These are phyloP conservation scores for Protophormia terraenovae DNA, from an alignment of 2,888 invertebrate genomes.

Conservation along the genomic window DNA sequence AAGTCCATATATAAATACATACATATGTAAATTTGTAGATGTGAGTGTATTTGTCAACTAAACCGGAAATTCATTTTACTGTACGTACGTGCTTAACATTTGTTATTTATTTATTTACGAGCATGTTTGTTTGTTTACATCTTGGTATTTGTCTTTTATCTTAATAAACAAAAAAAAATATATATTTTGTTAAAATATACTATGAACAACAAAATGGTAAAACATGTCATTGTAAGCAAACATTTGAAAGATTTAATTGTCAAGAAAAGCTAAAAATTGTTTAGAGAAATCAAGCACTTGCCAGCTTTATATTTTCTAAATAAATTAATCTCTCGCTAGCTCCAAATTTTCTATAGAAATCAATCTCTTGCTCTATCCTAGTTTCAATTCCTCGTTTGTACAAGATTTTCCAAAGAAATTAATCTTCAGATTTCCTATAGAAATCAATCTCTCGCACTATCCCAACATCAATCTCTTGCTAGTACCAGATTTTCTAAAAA, in stretches of 20 bases:
- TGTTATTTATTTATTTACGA: not conserved
- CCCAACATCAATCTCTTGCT: no score
- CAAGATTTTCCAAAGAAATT: not conserved
- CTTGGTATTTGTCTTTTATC: not conserved
- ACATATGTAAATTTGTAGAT: not conserved
- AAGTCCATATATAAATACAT: not conserved
- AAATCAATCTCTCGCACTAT: no score
- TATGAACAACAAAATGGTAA: not conserved
- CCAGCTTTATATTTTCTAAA: not conserved
- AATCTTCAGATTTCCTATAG: no score
- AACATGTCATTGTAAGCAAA: not conserved
- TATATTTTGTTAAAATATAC: not conserved
- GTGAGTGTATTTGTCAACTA: not conserved
- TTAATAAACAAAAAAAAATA: not conserved
- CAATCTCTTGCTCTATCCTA: not conserved
- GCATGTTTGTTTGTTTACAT: not conserved
- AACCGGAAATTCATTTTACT: not conserved
- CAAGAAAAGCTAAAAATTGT: not conserved
- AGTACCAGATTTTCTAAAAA: no score
- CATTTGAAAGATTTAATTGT: not conserved
- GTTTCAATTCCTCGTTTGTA: no score
- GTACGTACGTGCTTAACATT: constrained; percentile 21
- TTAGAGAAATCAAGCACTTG: not conserved
- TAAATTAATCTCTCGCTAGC: not conserved
- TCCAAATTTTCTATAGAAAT: not conserved